A percentile compares a stretch with the other conserved stretches of the same genome.
phyloP scores from a whole-genome alignment of 2,888 invertebrate genomes.

The Ectemnius cavifrons region DNA sequence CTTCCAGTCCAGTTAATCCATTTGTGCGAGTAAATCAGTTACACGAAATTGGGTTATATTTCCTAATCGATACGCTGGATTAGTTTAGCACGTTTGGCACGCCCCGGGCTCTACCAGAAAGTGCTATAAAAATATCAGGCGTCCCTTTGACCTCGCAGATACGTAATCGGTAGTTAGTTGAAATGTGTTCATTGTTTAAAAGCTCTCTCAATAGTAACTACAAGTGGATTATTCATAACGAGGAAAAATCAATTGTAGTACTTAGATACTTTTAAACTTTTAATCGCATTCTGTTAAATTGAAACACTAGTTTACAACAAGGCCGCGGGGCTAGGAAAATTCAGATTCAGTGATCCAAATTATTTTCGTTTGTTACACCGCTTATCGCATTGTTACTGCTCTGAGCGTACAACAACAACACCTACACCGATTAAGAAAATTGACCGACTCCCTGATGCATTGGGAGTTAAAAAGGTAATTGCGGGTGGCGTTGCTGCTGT shows the following conservation, averaged over 20 bases:
- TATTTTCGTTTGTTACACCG: too few species aligned
- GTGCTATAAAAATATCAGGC: too few species aligned
- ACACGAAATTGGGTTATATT: constrained; percentile 68
- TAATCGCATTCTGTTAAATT: not conserved
- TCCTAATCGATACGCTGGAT: constrained; percentile 70
- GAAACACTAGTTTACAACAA: not conserved
- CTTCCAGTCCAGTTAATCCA: constrained; percentile 63
- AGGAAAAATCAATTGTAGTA: not conserved
- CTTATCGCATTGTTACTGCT: not conserved
- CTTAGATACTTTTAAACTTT: not conserved
- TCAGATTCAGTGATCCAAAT: not conserved
- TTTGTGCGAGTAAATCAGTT: constrained; percentile 69
- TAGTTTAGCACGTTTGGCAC: constrained; percentile 55
- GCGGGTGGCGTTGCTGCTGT: constrained; percentile 63
- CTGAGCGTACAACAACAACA: constrained; percentile 36
- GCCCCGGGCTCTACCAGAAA: constrained; percentile 20
- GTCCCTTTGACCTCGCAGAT: too few species aligned
- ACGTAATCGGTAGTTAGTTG: too few species aligned
- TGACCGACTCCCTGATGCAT: constrained; percentile 60
- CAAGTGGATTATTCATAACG: not conserved
- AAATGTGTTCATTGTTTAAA: not conserved
- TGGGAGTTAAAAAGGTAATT: constrained; percentile 70
- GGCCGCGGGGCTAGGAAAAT: not conserved
- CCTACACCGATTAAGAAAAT: constrained; percentile 62
- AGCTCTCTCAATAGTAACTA: not conserved